These are phyloP conservation scores for Flexamia atlantica DNA, from an alignment of 2,888 invertebrate species.

Conservation along the genomic window DNA sequence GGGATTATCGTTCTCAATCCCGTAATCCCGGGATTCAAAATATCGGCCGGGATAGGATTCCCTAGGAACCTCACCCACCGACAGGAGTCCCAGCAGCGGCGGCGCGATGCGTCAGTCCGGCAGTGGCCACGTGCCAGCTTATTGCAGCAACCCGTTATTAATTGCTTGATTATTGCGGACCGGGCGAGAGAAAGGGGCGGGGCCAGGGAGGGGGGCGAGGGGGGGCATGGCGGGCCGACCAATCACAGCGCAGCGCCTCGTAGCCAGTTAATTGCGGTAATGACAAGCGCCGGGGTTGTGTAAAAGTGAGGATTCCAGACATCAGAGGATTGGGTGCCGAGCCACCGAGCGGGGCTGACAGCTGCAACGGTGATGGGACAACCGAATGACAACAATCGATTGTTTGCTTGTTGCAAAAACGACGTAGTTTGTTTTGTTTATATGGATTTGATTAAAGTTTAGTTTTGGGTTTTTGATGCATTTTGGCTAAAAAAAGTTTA, in stretches of 20 bases:
- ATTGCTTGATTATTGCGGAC: conserved; percentile 53
- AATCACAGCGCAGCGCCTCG: conserved; percentile 6
- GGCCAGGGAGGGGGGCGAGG: not conserved
- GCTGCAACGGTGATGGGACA: no score
- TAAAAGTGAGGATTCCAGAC: not conserved
- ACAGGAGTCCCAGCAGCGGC: no score
- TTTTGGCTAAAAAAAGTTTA: no score
- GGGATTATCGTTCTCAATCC: no score
- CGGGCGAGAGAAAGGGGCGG: conserved; percentile 44
- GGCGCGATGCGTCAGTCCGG: not conserved
- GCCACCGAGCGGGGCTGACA: conserved; percentile 3
- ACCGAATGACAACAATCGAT: no score
- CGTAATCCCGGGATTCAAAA: no score
- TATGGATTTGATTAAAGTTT: no score
- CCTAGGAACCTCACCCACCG: no score
- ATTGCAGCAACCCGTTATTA: conserved; percentile 51
- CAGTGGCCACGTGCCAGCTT: conserved; percentile 31
- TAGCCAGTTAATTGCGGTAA: conserved; percentile 21
- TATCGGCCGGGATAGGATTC: no score
- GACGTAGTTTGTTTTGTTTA: no score
- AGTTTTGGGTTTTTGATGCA: no score
- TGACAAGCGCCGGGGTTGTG: not conserved
- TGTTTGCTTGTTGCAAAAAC: no score
- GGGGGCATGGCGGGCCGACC: conserved; percentile 49
- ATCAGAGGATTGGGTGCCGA: not conserved